Percentiles rank a stretch among this genome's conserved stretches.
These are phyloP conservation scores for Sitophilus oryzae DNA, from an alignment of 1,140 invertebrate genomes.

Conservation along the genomic window DNA sequence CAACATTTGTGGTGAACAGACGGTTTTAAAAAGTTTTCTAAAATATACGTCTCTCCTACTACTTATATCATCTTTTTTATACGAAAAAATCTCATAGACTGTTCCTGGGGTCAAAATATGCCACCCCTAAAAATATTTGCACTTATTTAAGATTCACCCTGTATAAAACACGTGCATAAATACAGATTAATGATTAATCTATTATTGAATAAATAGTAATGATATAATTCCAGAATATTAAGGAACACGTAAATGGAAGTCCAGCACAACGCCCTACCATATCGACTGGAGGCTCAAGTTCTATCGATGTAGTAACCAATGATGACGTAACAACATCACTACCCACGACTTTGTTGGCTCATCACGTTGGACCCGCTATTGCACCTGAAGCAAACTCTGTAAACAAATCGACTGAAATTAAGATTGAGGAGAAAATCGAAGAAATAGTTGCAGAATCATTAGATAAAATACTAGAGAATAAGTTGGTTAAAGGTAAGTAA, in stretches of 20 bases:
- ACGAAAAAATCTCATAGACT: too few relatives aligned
- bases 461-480: conserved; percentile 73
- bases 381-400: conserved; percentile 32
- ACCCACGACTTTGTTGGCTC: neutral
- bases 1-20: too few relatives aligned
- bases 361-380: neutral
- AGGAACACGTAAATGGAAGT: conserved; percentile 31
- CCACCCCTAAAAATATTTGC: too few relatives aligned
- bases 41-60: too few relatives aligned
- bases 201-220: too few relatives aligned
- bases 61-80: too few relatives aligned
- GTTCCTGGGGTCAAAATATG: too few relatives aligned
- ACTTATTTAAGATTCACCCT: too few relatives aligned
- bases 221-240: conserved; percentile 4
- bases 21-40: too few relatives aligned
- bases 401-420: conserved; percentile 25
- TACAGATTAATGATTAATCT: too few relatives aligned
- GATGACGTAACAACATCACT: conserved; percentile 16
- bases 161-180: too few relatives aligned
- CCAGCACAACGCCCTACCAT: conserved; percentile 35
- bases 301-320: conserved; percentile 31
- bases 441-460: conserved; percentile 68
- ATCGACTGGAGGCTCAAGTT: conserved; percentile 24
- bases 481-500: conserved; percentile 45
- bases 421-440: conserved; percentile 45